These are phyloP conservation scores for Solea senegalensis DNA, from an alignment of 2,113 vertebrate species.

Conservation along the genomic window DNA sequence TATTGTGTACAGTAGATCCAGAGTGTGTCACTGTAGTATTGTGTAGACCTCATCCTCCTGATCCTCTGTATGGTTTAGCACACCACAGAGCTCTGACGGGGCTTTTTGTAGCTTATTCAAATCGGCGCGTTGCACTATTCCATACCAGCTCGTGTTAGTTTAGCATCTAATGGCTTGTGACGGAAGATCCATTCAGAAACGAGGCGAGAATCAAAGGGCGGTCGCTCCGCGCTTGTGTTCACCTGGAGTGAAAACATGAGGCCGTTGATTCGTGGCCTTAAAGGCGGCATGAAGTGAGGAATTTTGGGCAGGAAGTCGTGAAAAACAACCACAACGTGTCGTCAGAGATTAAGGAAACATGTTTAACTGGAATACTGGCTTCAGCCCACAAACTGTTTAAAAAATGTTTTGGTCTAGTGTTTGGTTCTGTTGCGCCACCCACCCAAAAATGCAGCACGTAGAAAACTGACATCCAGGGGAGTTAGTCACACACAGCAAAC, in stretches of 20 bases:
- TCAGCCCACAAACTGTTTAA: too few species aligned
- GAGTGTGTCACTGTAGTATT: slow-evolving; percentile 43
- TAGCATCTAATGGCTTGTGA: slow-evolving; percentile 16
- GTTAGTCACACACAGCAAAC: too few species aligned
- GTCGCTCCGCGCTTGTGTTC: not conserved
- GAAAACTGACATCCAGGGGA: too few species aligned
- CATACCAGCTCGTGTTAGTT: slow-evolving; percentile 31
- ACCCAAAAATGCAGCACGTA: too few species aligned
- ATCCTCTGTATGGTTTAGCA: slow-evolving; percentile 36
- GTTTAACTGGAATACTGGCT: too few species aligned
- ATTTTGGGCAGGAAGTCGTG: too few species aligned
- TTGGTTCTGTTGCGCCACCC: too few species aligned
- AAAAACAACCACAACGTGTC: too few species aligned
- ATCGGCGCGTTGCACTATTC: slow-evolving; percentile 5
- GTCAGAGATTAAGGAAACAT: too few species aligned
- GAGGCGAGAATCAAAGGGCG: not conserved
- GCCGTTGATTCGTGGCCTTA: not conserved
- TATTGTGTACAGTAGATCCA: slow-evolving; percentile 47
- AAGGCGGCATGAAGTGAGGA: too few species aligned
- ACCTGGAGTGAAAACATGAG: not conserved
- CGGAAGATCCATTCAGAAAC: slow-evolving; percentile 15
- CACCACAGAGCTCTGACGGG: slow-evolving; percentile 44
- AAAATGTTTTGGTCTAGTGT: too few species aligned
- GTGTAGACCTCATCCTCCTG: slow-evolving; percentile 40
- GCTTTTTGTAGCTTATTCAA: slow-evolving; percentile 51